These are phyloP conservation scores for Muscicapa comitata DNA, from an alignment of 2,797 vertebrate species.

Conservation along the genomic window DNA sequence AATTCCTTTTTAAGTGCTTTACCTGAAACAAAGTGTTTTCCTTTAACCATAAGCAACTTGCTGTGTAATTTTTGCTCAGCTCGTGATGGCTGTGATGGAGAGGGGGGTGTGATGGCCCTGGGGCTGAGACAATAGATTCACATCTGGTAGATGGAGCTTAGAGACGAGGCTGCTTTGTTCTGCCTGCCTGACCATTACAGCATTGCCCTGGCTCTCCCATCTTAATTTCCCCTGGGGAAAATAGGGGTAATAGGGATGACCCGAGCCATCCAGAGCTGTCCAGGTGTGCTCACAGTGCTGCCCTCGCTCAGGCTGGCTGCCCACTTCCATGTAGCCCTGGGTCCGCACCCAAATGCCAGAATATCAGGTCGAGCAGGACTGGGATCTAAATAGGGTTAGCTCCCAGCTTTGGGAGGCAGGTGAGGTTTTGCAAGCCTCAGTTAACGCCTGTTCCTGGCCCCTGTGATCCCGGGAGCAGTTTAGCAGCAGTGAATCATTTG, in stretches of 20 bases:
- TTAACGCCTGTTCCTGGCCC: neutral
- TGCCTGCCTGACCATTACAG: neutral
- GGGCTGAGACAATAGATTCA: conserved; percentile 38
- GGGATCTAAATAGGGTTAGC: neutral
- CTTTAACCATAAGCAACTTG: neutral
- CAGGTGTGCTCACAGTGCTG: fast-evolving
- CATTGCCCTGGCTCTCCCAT: neutral
- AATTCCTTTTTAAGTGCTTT: neutral
- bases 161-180: conserved; percentile 35
- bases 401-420: neutral
- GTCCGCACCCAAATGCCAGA: neutral
- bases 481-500: conserved; percentile 43
- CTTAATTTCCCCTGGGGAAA: neutral
- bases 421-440: neutral
- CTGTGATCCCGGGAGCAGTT: neutral
- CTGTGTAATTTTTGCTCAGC: neutral
- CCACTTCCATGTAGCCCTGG: neutral
- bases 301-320: neutral
- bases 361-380: neutral
- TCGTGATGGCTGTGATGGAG: neutral
- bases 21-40: neutral
- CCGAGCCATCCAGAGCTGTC: neutral
- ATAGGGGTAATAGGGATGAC: neutral
- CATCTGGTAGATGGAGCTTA: conserved; percentile 47
- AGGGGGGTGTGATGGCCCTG: neutral